A percentile compares a stretch with the other conserved stretches of the same genome.
Evolutionary conservation across 2,888 invertebrate genomes (phyloP).

Genomic region (Catocala nupta): DNA sequence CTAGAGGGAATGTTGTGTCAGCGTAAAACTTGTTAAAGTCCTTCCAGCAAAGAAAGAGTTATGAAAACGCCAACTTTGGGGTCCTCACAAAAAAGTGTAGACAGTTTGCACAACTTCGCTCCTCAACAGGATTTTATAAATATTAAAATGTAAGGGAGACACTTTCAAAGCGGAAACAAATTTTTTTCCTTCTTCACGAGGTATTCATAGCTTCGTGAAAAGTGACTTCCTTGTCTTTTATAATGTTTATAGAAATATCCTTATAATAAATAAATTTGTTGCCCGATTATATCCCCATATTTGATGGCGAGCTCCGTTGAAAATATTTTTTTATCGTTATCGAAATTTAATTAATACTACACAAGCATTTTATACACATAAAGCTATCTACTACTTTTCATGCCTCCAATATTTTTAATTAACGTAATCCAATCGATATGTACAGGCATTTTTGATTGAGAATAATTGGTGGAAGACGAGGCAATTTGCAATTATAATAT

Average conservation of each 20-base stretch:
- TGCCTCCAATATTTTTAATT: conserved; percentile 19
- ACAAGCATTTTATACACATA: background rate
- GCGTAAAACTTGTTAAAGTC: conserved; percentile 79
- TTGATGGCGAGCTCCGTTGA: conserved; percentile 18
- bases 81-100: conserved; percentile 71
- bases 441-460: conserved; percentile 12
- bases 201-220: conserved; percentile 60
- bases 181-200: conserved; percentile 66
- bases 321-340: conserved; percentile 16
- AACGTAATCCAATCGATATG: conserved; percentile 12
- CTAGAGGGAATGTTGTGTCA: conserved; percentile 67
- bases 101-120: conserved; percentile 73
- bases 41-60: conserved; percentile 77
- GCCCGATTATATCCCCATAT: conserved; percentile 21
- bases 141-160: conserved; percentile 76
- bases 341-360: conserved; percentile 32
- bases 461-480: conserved; percentile 18
- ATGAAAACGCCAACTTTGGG: conserved; percentile 81
- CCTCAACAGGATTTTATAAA: conserved; percentile 78
- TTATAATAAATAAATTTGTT: conserved; percentile 34
- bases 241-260: conserved; percentile 37
- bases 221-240: conserved; percentile 46
- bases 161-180: conserved; percentile 70
- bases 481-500: conserved; percentile 46
- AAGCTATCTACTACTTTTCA: conserved; percentile 20